Conservation (phyloP, 2,113 vertebrate species). For the Collichthys lucidus region DNA sequence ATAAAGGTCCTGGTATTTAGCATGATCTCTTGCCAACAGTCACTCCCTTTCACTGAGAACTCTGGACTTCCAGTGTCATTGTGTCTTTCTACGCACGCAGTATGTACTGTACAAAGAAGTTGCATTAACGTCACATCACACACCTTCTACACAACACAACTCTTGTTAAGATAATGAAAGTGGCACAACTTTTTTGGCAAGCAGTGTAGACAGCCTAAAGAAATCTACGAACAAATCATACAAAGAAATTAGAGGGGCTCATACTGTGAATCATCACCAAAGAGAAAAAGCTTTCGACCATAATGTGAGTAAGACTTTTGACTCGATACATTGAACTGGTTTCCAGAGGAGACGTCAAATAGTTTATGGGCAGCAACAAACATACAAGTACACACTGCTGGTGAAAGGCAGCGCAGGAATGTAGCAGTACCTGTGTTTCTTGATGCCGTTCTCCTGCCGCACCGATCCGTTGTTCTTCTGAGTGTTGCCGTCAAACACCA, state of each 20-base stretch:
- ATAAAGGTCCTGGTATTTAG: not conserved
- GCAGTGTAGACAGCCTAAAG: not conserved
- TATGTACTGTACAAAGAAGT: not conserved
- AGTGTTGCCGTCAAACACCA: conserved; percentile 79
- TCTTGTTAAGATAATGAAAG: not conserved
- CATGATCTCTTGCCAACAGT: not conserved
- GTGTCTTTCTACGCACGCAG: not conserved
- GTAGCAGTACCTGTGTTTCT: conserved; percentile 89
- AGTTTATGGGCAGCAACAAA: not conserved
- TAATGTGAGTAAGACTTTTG: not conserved
- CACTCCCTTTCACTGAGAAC: not conserved
- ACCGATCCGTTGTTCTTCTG: conserved; percentile 86
- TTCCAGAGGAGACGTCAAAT: not conserved
- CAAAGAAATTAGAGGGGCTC: too few relatives aligned
- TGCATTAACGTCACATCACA: not conserved
- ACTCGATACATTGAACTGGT: not conserved
- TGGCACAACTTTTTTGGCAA: not conserved
- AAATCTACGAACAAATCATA: not conserved
- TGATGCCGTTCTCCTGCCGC: conserved; percentile 92
- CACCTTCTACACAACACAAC: not conserved
- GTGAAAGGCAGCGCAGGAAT: conserved; percentile 63
- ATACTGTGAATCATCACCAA: too few relatives aligned
- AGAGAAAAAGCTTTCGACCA: not conserved
- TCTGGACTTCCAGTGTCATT: not conserved
- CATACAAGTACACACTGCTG: not conserved